Base-by-base conservation (phyloP, 2,113 vertebrate species). In the Oncorhynchus keta region DNA sequence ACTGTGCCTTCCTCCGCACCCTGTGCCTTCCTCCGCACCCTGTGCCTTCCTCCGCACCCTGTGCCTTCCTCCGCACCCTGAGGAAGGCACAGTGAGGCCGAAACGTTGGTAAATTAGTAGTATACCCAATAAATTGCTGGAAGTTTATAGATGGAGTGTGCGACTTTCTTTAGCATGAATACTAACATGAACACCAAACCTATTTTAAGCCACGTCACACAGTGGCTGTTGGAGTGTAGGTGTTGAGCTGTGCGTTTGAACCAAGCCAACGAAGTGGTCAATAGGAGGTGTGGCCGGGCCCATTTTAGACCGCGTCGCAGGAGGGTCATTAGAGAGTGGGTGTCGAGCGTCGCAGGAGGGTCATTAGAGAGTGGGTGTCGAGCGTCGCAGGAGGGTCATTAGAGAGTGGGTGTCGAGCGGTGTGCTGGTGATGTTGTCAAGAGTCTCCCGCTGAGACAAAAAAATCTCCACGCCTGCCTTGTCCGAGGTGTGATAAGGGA, bases 281-380 rank as follows among this genome's bases (percentile, higher is more conserved):
- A n/a, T 62, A 9, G 72, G 45, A 79, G 79, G 74, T 80, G 79
- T 75, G 77, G 65, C 57, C 80, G 82, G 70, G 45, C 49, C 72
- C 61, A 83, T 84, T 85, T 79, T 28, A 67, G 39, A 49, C 72
- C 0, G 26, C 61, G 57, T 1, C 48, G 85, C 22, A 59, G 83
- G 79, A 55, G 78, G 51, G 74, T 80, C 83, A 88, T 87, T 89
- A 87, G 82, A 75, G 83, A 68, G 84, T 71, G 68, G 76, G 81
- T 80, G 89, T 77, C 81, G 85, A 85, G 84, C 72, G 72, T 28
- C 26, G 26, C 22, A 59, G 84, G 79, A 51, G 78, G 51, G 72
- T 80, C 83, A 88, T 87, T 89, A 87, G 82, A 75, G 83, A 70
- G 84, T 71, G 68, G 76, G 80, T 80, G 89, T 77, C 81, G 85